Conservation (phyloP, 2,113 vertebrate genomes). For the Ploceus nigricollis region DNA sequence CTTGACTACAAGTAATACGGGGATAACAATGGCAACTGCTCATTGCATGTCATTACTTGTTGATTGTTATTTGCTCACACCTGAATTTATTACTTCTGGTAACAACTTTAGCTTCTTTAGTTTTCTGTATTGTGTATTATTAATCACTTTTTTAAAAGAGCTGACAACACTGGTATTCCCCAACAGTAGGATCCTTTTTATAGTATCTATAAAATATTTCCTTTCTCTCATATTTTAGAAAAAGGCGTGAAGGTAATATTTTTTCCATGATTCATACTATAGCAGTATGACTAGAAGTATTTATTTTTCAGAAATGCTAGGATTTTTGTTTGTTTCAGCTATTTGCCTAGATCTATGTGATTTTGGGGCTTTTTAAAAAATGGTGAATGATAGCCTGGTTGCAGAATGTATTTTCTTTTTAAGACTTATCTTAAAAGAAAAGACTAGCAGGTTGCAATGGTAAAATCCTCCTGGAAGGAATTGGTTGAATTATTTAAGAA, state of each 20-base stretch:
- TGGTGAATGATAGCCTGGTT: neutral
- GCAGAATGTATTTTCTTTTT: neutral
- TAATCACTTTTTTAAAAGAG: neutral
- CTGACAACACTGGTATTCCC: neutral
- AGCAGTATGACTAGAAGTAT: neutral
- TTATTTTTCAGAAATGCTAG: neutral
- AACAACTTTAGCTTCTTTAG: neutral
- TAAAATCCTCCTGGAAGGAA: constrained; percentile 53
- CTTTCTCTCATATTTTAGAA: neutral
- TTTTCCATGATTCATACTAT: neutral
- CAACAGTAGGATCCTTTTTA: neutral
- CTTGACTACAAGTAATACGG: neutral
- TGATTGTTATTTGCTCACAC: neutral
- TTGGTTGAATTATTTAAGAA: constrained; percentile 48
- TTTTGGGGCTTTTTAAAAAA: neutral
- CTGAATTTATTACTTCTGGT: neutral
- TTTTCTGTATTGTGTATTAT: neutral
- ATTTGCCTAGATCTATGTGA: neutral
- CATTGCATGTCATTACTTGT: neutral
- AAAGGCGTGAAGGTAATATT: neutral
- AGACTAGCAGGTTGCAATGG: neutral
- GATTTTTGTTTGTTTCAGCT: constrained; percentile 22
- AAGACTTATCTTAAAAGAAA: neutral
- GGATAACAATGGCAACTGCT: neutral
- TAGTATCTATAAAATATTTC: neutral